Evolutionary conservation across 2,888 invertebrate genomes (phyloP), one percentile per base, ranked within the genome.

Genomic region (Macaria liturata): DNA sequence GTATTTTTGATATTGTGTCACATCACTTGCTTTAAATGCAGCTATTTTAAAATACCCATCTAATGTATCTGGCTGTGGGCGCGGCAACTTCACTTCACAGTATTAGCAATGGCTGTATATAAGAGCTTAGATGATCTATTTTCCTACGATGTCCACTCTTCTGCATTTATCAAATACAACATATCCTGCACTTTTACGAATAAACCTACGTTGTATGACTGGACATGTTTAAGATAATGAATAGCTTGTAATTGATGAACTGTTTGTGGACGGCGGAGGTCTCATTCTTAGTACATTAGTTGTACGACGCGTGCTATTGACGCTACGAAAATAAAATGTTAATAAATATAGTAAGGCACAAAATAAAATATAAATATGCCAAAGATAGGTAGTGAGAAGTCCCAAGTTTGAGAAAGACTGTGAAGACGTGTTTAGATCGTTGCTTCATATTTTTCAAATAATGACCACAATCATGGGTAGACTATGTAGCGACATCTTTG

Each of bases 101-200:
- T 54, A 59, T 59, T 58, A 57, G 9, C 31, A 40, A 20, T 42
- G 55, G 39, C 54, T 60, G 66, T 66, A 62, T 53, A 52, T 55
- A 55, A 59, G 52, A 61, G 46, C 60, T 67, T 61, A 55, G 54
- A 54, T 32, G 7, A 57, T 37, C 47, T 59, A 59, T 56, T 58
- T 59, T 62, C 45, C 31, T 65, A 60, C 46, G 56, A 52, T 52
- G 50, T 47, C 32, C 46, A 50, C 46, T 55, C 42, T 59, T 32
- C 48, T 56, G 66, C 66, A 65, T 68, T 62, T 62, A 64, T 50
- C 42, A 30, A 61, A 61, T 43, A 50, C 60, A 39, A 65, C 68
- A 66, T 68, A 68, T 66, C 68, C 46, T 53, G 62, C 66, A 68
- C 61, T 59, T 51, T 42, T n/a, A 42, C 8, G 4, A 42, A 9